These are phyloP conservation scores for Zapus hudsonius DNA, from an alignment of 2,113 vertebrate species.

Conservation along the genomic window DNA sequence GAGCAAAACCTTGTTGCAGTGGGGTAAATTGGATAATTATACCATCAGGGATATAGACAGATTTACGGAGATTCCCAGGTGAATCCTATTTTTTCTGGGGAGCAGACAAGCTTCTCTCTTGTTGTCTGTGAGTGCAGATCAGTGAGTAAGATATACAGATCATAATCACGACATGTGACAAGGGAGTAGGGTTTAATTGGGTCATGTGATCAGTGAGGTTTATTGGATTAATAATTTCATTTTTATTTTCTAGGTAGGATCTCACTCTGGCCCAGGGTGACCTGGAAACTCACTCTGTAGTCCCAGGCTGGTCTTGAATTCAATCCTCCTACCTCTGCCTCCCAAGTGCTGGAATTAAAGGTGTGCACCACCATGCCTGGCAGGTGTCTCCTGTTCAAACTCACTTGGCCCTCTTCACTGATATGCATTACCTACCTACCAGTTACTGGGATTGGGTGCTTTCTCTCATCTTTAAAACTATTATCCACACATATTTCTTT, in stretches of 20 bases:
- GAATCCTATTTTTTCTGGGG: neutral
- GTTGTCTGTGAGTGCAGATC: fast-evolving
- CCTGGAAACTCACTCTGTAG: too few species aligned
- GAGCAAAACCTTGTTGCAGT: neutral
- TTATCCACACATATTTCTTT: neutral
- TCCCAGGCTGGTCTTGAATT: too few species aligned
- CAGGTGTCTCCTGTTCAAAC: neutral
- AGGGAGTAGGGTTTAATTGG: neutral
- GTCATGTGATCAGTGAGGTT: neutral
- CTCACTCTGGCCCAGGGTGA: too few species aligned
- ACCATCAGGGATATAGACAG: neutral
- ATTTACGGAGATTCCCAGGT: neutral
- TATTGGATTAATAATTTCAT: neutral
- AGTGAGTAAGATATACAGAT: neutral
- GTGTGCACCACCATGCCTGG: neutral
- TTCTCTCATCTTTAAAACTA: neutral
- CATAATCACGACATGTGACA: neutral
- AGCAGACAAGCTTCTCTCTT: neutral
- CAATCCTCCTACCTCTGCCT: too few species aligned
- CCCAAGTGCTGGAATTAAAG: too few species aligned
- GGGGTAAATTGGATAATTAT: neutral
- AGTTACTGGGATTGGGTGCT: neutral
- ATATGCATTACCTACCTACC: neutral
- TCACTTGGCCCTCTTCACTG: neutral
- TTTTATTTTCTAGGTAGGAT: neutral